Conservation (phyloP, 2,797 vertebrate species). For the Sebastes nivosus region DNA sequence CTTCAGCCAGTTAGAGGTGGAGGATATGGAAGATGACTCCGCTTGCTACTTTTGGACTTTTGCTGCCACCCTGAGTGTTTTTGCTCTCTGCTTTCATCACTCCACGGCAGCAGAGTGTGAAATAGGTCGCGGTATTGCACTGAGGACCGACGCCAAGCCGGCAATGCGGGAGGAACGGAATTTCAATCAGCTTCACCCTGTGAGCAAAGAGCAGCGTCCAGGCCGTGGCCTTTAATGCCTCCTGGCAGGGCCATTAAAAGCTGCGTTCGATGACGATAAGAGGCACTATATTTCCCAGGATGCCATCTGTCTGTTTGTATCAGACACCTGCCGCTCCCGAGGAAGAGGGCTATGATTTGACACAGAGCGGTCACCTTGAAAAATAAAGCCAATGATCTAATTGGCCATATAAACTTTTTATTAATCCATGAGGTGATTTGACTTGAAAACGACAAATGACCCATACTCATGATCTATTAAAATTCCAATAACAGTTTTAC, state of each 20-base stretch:
- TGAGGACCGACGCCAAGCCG: background rate
- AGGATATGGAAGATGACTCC: background rate
- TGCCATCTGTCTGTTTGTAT: conserved; percentile 38
- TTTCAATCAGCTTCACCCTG: conserved; percentile 57
- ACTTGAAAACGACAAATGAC: background rate
- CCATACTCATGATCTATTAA: background rate
- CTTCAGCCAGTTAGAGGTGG: background rate
- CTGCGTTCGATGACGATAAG: background rate
- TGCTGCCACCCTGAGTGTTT: conserved; percentile 17
- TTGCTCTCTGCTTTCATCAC: conserved; percentile 24
- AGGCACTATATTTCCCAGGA: conserved; percentile 54
- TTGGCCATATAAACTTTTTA: background rate
- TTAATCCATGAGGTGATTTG: background rate
- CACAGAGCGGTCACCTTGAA: conserved; percentile 21
- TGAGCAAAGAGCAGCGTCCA: conserved; percentile 32
- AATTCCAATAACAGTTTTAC: background rate
- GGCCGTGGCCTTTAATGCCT: conserved; percentile 26
- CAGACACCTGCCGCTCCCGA: conserved; percentile 16
- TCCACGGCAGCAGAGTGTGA: conserved; percentile 42
- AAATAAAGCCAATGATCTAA: background rate
- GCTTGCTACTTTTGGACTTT: conserved; percentile 11
- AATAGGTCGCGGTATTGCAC: conserved; percentile 24
- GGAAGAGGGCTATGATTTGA: background rate
- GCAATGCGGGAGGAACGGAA: background rate
- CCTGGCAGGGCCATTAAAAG: conserved; percentile 11